Evolutionary conservation across 1,140 invertebrate species (phyloP), one percentile per base, ranked within the genome.

Genomic region (Acyrthosiphon pisum): DNA sequence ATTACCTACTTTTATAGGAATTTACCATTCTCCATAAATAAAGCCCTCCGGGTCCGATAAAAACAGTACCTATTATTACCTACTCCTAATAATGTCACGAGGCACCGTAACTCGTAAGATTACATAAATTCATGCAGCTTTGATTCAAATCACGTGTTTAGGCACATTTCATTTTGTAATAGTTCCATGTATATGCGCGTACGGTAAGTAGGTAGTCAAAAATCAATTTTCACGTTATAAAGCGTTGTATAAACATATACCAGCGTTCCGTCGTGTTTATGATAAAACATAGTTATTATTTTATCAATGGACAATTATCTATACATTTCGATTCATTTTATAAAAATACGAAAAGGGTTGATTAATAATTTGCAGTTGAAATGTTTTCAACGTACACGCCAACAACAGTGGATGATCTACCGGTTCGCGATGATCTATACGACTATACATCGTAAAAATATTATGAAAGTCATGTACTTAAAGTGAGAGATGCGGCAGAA

Each of bases 41-140:
- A 76, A n/a, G 14, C 30, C 18, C 18, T 20, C 11, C 1, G 30
- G 56, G 30, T 30, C 30, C 60, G 6, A 76, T 76, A 76, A n/a
- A 76, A 76, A n/a, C 60, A 76, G n/a, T 76, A n/a, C n/a, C n/a
- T n/a, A 76, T 76, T 68, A 68, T n/a, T 53, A 53, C 48, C 48
- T 60, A 30, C n/a, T 11, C 60, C 18, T n/a, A 18, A 68, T n/a
- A 68, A 76, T n/a, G 60, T 35, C 60, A 76, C 30, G 60, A 76
- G 60, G 60, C 60, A 76, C n/a, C 14, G 11, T 14, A n/a, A n/a
- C n/a, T n/a, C n/a, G n/a, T n/a, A 6, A 76, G 14, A 76, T 76
- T n/a, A n/a, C n/a, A 68, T 76, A 76, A 76, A 76, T n/a, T 76
- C 18, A 76, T 76, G 14, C 60, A n/a, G 60, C 6, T 30, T 76